These are phyloP conservation scores for Neodiprion pinetum DNA, from an alignment of 1,140 invertebrate species.

Conservation along the genomic window DNA sequence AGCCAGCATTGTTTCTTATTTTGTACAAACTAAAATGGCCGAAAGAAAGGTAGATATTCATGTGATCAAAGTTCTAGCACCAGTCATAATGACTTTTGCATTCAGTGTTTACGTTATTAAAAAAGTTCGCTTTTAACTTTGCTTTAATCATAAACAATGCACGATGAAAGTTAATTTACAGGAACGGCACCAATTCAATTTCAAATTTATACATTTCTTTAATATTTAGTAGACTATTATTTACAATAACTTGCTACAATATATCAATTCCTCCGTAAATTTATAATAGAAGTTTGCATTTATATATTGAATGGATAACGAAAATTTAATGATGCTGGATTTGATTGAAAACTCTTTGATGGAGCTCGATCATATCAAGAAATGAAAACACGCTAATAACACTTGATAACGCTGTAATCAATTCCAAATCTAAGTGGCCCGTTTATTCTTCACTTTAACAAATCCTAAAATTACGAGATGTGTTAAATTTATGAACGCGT, in stretches of 20 bases:
- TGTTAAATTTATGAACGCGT: slow-evolving; percentile 30
- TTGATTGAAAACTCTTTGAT: slow-evolving; percentile 15
- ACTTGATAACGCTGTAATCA: slow-evolving; percentile 20
- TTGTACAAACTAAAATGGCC: slow-evolving; percentile 25
- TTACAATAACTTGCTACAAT: slow-evolving; percentile 20
- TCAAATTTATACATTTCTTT: not conserved
- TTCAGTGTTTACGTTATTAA: too few relatives aligned
- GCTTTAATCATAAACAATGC: too few relatives aligned
- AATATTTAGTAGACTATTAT: slow-evolving; percentile 14
- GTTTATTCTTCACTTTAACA: slow-evolving; percentile 7
- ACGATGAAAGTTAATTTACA: slow-evolving; percentile 6
- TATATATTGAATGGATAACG: slow-evolving; percentile 20
- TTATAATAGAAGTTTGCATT: slow-evolving; percentile 21
- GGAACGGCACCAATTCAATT: slow-evolving; percentile 14
- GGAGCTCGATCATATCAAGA: slow-evolving; percentile 9
- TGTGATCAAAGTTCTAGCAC: too few relatives aligned
- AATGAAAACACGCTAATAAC: slow-evolving; percentile 8
- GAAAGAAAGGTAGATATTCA: slow-evolving; percentile 23
- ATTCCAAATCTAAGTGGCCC: slow-evolving; percentile 28
- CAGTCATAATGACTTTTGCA: too few relatives aligned
- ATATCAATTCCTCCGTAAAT: slow-evolving; percentile 18
- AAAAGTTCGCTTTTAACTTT: too few relatives aligned
- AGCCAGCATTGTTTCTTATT: slow-evolving; percentile 9
- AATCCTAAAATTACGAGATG: not conserved
- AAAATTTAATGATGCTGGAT: slow-evolving; percentile 15